A percentile compares a stretch with the other conserved stretches of the same genome.
Evolutionary conservation across 2,797 vertebrate species (phyloP).

Genomic region (Agapornis canus): DNA sequence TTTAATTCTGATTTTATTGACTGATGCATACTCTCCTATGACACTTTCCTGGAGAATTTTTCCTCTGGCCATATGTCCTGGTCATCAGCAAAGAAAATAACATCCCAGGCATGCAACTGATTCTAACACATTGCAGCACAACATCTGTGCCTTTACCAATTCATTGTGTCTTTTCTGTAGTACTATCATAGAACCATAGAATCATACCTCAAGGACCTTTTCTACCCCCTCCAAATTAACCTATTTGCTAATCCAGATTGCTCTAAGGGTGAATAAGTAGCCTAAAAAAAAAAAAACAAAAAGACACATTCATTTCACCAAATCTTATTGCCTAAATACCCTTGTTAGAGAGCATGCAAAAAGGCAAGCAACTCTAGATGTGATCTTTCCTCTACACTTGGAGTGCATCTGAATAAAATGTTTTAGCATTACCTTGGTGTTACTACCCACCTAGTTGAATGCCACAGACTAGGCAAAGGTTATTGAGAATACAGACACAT

Average conservation of each 20-base stretch:
- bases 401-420: neutral
- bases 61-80: neutral
- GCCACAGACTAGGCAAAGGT: neutral
- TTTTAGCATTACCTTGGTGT: neutral
- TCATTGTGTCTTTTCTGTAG: neutral
- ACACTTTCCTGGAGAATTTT: neutral
- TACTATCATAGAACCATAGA: neutral
- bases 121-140: neutral
- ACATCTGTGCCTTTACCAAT: neutral
- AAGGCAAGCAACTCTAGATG: neutral
- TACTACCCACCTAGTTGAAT: neutral
- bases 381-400: neutral
- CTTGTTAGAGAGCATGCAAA: neutral
- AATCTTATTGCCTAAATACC: neutral
- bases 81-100: neutral
- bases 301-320: neutral
- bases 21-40: constrained; percentile 14
- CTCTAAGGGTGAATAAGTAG: neutral
- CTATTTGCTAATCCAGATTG: neutral
- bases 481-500: neutral
- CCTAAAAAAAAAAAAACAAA: neutral
- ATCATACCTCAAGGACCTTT: neutral
- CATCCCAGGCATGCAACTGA: neutral
- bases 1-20: neutral
- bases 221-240: neutral